These are phyloP conservation scores for Drusus annulatus DNA, from an alignment of 1,140 invertebrate species.

Conservation along the genomic window DNA sequence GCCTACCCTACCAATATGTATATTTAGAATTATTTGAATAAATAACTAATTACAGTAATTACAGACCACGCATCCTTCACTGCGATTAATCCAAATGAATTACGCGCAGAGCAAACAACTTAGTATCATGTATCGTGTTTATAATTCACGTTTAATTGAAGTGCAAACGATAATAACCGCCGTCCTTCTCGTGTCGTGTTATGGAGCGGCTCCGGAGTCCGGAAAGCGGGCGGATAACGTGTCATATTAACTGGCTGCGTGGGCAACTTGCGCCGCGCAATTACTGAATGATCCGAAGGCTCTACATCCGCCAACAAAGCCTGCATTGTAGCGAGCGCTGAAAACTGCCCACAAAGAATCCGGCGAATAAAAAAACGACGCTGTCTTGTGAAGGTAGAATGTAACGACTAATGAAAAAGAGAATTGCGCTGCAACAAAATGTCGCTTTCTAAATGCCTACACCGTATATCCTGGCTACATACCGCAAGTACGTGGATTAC, in stretches of 20 bases:
- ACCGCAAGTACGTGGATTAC: background rate
- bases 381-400: constrained; percentile 10
- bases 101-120: too few relatives aligned
- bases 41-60: background rate
- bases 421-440: constrained; percentile 17
- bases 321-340: constrained; percentile 13
- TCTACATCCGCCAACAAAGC: constrained; percentile 27
- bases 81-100: background rate
- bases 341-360: constrained; percentile 33
- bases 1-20: too few relatives aligned
- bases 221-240: background rate
- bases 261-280: constrained; percentile 38
- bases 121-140: too few relatives aligned
- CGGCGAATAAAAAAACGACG: background rate
- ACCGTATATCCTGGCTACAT: background rate
- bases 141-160: constrained; percentile 1
- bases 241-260: constrained; percentile 8
- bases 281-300: constrained; percentile 43
- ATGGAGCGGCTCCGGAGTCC: background rate
- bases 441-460: background rate
- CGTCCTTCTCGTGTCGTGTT: background rate
- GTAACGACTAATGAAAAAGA: constrained; percentile 10
- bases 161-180: background rate
- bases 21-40: too few relatives aligned
- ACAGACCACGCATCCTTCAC: background rate